Conservation (phyloP, 1,140 invertebrate genomes). For the Dolichoris vasculosae region DNA sequence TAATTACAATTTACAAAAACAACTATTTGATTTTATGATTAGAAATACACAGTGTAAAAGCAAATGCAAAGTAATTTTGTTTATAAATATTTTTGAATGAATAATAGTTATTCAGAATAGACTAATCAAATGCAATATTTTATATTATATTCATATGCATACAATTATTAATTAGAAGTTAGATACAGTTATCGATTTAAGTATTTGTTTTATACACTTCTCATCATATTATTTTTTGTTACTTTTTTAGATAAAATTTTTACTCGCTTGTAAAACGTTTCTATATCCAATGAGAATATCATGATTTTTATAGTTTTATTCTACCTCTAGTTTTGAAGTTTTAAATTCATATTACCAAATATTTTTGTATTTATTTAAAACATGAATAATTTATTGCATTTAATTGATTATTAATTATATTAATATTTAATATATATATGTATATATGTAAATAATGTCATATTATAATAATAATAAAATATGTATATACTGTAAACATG, state of each 20-base stretch:
- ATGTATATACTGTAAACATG: too few species aligned
- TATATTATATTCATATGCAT: not conserved
- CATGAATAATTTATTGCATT: too few species aligned
- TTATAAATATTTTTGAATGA: not conserved
- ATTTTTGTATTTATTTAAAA: too few species aligned
- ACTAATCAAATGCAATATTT: not conserved
- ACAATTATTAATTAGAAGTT: not conserved
- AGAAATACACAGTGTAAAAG: not conserved
- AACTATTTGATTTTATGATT: not conserved
- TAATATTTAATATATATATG: too few species aligned
- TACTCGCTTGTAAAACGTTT: not conserved
- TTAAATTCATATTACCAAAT: too few species aligned
- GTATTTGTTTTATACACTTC: not conserved
- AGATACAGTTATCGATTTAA: not conserved
- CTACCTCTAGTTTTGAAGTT: too few species aligned
- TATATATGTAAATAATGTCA: too few species aligned
- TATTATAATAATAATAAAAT: too few species aligned
- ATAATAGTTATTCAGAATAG: too few species aligned
- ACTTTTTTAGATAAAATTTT: not conserved
- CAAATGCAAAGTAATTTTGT: not conserved
- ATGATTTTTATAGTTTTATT: too few species aligned
- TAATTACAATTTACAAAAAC: too few species aligned
- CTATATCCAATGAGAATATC: not conserved
- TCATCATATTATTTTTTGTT: not conserved
- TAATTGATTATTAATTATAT: too few species aligned